Percentiles rank a stretch among this genome's conserved stretches.
phyloP scores from a whole-genome alignment of 37 sponge, comb jelly and placozoan genomes.

The Haliclona indistincta region DNA sequence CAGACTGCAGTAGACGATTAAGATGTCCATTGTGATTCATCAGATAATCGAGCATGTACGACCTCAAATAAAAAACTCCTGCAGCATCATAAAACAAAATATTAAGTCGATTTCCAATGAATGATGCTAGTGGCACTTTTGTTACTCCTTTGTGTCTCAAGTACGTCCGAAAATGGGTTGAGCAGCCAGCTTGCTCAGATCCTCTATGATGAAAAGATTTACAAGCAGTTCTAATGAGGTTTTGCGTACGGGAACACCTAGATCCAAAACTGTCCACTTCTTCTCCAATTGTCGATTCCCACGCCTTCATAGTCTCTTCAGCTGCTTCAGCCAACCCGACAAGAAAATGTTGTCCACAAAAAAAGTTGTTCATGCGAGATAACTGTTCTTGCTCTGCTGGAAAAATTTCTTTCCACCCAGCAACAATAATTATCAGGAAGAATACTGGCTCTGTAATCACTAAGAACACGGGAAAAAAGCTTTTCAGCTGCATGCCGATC shows the following conservation, averaged over 20 bases:
- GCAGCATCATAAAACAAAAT: conserved; percentile 56
- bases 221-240: conserved; percentile 49
- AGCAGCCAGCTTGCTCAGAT: conserved; percentile 33
- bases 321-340: conserved; percentile 55
- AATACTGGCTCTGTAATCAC: conserved; percentile 29
- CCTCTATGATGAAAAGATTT: conserved; percentile 55
- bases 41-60: conserved; percentile 14
- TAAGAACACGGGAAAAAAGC: conserved; percentile 4
- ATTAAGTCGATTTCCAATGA: conserved; percentile 43
- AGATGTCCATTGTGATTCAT: conserved; percentile 15
- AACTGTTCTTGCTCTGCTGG: conserved; percentile 14
- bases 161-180: conserved; percentile 18
- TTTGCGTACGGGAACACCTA: conserved; percentile 15
- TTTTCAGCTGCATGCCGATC: conserved; percentile 51
- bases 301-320: conserved; percentile 22
- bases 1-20: conserved; percentile 33
- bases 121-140: conserved; percentile 37
- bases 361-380: conserved; percentile 44
- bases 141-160: conserved; percentile 2
- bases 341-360: conserved; percentile 57
- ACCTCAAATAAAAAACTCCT: conserved; percentile 25
- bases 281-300: conserved; percentile 12
- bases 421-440: conserved; percentile 35
- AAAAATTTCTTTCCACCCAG: conserved; percentile 15
- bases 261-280: neutral